Base-by-base conservation (phyloP, 2,113 vertebrate species). In the Cololabis saira region DNA sequence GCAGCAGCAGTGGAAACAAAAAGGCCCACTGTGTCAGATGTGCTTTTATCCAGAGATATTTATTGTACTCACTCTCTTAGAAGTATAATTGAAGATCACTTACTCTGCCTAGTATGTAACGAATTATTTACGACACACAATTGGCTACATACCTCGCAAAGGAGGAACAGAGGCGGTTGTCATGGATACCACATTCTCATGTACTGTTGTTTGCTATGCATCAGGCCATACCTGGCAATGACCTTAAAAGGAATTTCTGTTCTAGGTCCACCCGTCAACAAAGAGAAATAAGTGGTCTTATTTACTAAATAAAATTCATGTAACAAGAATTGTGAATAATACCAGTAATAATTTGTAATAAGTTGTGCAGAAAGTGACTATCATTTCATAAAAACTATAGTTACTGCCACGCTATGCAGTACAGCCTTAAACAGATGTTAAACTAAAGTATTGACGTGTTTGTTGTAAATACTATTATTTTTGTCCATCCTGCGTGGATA, bases 381-480 rank as follows among this genome's bases (percentile, higher is more conserved):
- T 92, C 94, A 95, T 88, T 90, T 90, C 81, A 89, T 95, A 92
- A 94, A 94, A 96, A 86, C 80, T 90, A 85, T 86, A 90, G 81
- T 88, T 82, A 85, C 89, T 92, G 90, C 90, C 82, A 60, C 80
- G 57, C 68, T 83, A 71, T 88, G 90, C 91, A 92, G 90, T 87
- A 78, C 81, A 90, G 91, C 92, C 91, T 93, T 93, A 93, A 93
- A 86, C 87, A 87, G 88, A 90, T 84, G 86, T 89, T 80, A 78
- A 89, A 85, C 83, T 88, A 85, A 82, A 90, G 85, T 89, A 89
- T 83, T 84, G 63, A 90, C 71, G 80, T 87, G 81, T 88, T 82
- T 86, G 81, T 93, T 97, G 96, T 98, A 97, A 92, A 98, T 97
- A 97, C 92, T 96, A 94, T 95, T 95, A 93, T 90, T 96, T 27